Evolutionary conservation across 2,113 vertebrate species (phyloP).

Genomic region (Phasianus colchicus): DNA sequence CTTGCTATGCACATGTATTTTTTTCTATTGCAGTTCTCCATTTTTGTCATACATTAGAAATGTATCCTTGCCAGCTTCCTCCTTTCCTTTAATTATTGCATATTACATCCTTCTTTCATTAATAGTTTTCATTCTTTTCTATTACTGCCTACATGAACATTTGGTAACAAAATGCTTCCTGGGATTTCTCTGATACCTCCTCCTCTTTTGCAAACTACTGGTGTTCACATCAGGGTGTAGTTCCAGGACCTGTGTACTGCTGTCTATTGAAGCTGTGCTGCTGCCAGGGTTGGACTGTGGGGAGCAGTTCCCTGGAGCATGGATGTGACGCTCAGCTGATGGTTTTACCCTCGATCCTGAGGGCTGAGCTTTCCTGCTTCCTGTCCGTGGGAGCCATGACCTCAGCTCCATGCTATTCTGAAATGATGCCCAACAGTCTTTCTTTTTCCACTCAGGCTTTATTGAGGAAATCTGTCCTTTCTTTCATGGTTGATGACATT

Average conservation of each 20-base stretch:
- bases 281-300: neutral
- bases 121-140: slow-evolving; percentile 21
- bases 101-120: slow-evolving; percentile 8
- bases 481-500: neutral
- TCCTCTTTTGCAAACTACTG: neutral
- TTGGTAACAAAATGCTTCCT: slow-evolving; percentile 7
- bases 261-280: neutral
- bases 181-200: neutral
- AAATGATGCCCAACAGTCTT: neutral
- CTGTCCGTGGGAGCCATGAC: neutral
- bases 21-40: neutral
- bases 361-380: neutral
- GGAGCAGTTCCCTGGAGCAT: neutral
- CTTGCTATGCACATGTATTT: neutral
- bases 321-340: neutral
- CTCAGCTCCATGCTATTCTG: slow-evolving; percentile 39
- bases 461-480: neutral
- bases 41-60: neutral
- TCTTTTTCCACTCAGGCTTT: neutral
- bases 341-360: neutral
- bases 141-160: neutral
- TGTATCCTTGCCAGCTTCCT: neutral
- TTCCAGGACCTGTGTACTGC: neutral
- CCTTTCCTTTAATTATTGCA: neutral
- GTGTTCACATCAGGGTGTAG: neutral